These are phyloP conservation scores for Prionailurus viverrinus DNA, from an alignment of 2,113 vertebrate species.

Conservation along the genomic window DNA sequence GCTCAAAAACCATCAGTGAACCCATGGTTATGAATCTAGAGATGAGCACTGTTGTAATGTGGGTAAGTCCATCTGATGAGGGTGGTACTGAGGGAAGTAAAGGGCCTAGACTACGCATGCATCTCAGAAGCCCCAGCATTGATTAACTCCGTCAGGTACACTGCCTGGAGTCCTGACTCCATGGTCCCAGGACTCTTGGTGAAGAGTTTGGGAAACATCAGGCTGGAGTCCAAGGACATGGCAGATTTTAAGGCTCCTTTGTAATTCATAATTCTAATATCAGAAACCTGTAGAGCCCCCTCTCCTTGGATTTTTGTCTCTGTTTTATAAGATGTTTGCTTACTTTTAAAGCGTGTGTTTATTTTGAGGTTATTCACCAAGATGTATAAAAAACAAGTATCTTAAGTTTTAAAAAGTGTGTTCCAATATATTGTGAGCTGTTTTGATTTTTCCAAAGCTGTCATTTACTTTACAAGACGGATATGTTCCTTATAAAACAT, in stretches of 20 bases:
- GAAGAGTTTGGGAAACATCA: not conserved
- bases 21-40: not conserved
- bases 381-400: slow-evolving; percentile 43
- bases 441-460: slow-evolving; percentile 60
- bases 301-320: not conserved
- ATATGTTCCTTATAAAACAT: slow-evolving; percentile 34
- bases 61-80: not conserved
- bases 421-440: slow-evolving; percentile 49
- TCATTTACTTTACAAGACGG: slow-evolving; percentile 32
- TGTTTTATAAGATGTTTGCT: slow-evolving; percentile 1
- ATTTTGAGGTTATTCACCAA: slow-evolving; percentile 56
- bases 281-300: not conserved
- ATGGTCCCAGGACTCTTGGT: not conserved
- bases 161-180: not conserved
- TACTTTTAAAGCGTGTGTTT: slow-evolving; percentile 13
- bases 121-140: not conserved
- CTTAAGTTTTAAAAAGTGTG: not conserved
- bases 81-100: not conserved
- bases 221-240: not conserved
- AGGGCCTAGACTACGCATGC: not conserved
- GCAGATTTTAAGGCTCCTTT: not conserved
- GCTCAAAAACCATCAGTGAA: not conserved
- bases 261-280: not conserved
- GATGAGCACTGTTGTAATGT: not conserved
- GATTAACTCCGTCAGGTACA: not conserved